Evolutionary conservation across 2,797 vertebrate species (phyloP), one percentile per base, ranked within the genome.

Genomic region (Picus viridis): DNA sequence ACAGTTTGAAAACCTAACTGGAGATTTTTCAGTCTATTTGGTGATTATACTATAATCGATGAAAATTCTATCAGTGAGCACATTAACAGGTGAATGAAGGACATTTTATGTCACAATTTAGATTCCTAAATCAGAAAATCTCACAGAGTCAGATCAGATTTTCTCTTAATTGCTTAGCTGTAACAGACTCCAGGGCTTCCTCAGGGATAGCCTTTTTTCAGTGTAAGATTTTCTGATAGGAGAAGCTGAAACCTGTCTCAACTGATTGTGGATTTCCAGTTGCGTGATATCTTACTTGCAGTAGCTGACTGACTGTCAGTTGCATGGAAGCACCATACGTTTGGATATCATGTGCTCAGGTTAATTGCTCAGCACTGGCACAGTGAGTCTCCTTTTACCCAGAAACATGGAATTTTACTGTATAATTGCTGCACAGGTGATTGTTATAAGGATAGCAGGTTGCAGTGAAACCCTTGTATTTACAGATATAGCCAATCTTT

Each of bases 371-470:
- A 59, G 17, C 36, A 3, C 22, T 39, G 32, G 19, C 29, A 56
- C 9, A 45, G 53, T 1, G 2, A 29, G 4, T 24, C 10, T 86
- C 11, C 29, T 63, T 36, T 57, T 84, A 39, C 26, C 54, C 43
- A n/a, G 41, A 5, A 88, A 24, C 8, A 17, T 4, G 18, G 30
- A 70, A 69, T 79, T 84, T 82, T 59, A 16, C 16, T 51, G 26
- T 22, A 41, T 17, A 63, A 67, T 17, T 1, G 3, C 53, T 68
- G 11, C 15, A 53, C 2, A 12, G 11, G 29, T 71, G 19, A 17
- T 75, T 41, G 41, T 30, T 71, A 15, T 26, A 34, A 54, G 39
- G 17, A 62, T 0, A 1, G 7, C 32, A 76, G 1, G 1, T 12
- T 39, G 16, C 17, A 86, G 16, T 17, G 16, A 63, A 76, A 84